These are phyloP conservation scores for Ginglymostoma cirratum DNA, from an alignment of 2,113 vertebrate species.

Conservation along the genomic window DNA sequence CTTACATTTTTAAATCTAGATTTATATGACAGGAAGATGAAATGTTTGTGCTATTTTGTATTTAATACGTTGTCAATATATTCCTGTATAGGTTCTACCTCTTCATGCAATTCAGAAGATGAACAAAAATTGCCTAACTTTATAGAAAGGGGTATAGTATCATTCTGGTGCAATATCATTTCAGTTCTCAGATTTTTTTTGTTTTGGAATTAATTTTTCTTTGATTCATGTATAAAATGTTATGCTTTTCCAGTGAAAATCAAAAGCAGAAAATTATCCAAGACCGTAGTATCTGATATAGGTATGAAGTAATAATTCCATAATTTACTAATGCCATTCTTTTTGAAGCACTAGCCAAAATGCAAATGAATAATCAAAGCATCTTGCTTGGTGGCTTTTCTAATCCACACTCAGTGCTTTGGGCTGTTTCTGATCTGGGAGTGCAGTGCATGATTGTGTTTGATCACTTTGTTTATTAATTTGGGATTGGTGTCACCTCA, in stretches of 20 bases:
- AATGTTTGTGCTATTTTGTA: conserved; percentile 12
- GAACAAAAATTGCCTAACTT: conserved; percentile 84
- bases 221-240: conserved; percentile 64
- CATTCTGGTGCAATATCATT: conserved; percentile 49
- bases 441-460: conserved; percentile 45
- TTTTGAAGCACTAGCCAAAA: conserved; percentile 57
- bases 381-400: conserved; percentile 35
- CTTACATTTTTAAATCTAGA: background rate
- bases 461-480: conserved; percentile 26
- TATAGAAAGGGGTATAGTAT: conserved; percentile 93
- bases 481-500: background rate
- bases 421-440: conserved; percentile 55
- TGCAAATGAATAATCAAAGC: conserved; percentile 44
- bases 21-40: background rate
- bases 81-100: conserved; percentile 74
- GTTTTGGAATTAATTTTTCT: conserved; percentile 53
- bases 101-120: conserved; percentile 86
- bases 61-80: conserved; percentile 40
- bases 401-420: conserved; percentile 43
- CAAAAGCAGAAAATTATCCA: conserved; percentile 96
- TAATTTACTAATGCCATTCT: conserved; percentile 58
- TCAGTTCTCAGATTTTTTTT: conserved; percentile 50
- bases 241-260: conserved; percentile 83
- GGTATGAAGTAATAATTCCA: conserved; percentile 68
- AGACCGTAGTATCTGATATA: conserved; percentile 79